Evolutionary conservation across 37 sponge, comb jelly and placozoan species (phyloP).

Genomic region (Axinella damicornis): DNA sequence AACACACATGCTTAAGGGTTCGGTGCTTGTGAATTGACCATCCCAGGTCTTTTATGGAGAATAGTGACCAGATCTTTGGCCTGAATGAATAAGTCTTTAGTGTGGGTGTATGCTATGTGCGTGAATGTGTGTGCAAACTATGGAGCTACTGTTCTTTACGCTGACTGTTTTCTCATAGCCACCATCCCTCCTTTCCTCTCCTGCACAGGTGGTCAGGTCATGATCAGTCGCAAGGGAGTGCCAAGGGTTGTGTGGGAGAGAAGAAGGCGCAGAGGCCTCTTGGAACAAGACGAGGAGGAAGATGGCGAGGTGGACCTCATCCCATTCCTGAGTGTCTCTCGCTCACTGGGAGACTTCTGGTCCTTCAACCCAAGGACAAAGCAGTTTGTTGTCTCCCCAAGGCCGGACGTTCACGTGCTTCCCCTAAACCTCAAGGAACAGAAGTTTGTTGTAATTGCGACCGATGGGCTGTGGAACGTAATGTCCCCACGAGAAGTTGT

Average conservation of each 20-base stretch:
- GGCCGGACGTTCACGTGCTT: conserved; percentile 80
- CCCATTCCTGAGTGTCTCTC: conserved; percentile 94
- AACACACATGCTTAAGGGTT: no score
- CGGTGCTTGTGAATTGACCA: no score
- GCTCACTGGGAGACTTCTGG: conserved; percentile 96
- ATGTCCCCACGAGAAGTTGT: conserved; percentile 81
- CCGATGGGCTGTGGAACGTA: conserved; percentile 93
- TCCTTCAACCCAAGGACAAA: conserved; percentile 70
- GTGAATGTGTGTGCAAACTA: background rate
- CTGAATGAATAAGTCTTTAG: background rate
- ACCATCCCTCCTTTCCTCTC: background rate
- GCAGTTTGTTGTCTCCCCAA: conserved; percentile 88
- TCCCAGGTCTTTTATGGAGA: background rate
- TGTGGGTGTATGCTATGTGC: conserved; percentile 21
- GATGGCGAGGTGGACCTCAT: conserved; percentile 53
- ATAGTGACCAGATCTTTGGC: background rate
- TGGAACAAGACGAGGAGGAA: no score
- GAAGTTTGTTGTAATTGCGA: conserved; percentile 82
- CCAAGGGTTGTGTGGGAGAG: conserved; percentile 93
- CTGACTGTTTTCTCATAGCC: no score
- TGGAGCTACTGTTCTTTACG: no score
- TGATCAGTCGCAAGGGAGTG: conserved; percentile 64
- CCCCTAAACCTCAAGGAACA: conserved; percentile 56
- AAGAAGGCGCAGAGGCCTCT: conserved; percentile 6
- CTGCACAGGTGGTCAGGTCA: conserved; percentile 73